Base-by-base conservation (phyloP, 2,113 vertebrate genomes). In the Rhinopomastus cyanomelas region DNA sequence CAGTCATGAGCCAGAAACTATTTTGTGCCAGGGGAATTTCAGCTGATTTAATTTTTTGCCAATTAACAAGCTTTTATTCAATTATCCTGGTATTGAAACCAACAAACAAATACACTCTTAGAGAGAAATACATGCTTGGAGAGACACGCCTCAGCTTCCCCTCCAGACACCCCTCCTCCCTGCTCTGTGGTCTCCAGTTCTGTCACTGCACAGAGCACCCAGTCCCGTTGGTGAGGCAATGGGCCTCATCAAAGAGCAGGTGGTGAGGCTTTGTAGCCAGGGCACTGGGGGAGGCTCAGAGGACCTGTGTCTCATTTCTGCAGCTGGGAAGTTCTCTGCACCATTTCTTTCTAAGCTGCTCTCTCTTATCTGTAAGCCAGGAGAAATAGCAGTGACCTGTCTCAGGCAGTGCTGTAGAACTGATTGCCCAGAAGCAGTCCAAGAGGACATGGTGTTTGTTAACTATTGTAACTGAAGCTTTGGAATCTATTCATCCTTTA, bases 1-100 rank as follows among this genome's bases (percentile, higher is more conserved):
- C 37, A 55, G 16, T 74, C 68, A 64, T 5, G 3, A 91, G 85
- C 85, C 88, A 92, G 64, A 51, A 92, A 42, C 13, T 42, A 52
- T 88, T 95, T 59, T 51, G 52, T 83, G 90, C 60, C 76, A 69
- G 37, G 71, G 56, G 68, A 87, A 74, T 87, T 89, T 92, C 27
- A 80, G 42, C 3, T 55, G 52, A 85, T 87, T 80, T 85, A 53
- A 66, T 85, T 85, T 89, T 52, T 62, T 88, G 76, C 60, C 52
- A 81, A 16, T 82, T 91, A 85, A 80, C 55, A 73, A 91, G 89
- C 76, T 83, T 87, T 30, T 59, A 65, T 77, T 91, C 29, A 34
- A 48, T 11, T 46, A 69, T 77, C 76, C 64, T 73, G 29, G 16
- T 80, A 69, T 21, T 87, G 57, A 82, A 85, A 77, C 75, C 27